phyloP scores from a whole-genome alignment of 2,888 invertebrate species.

The Lepidocyrtoides sp. region DNA sequence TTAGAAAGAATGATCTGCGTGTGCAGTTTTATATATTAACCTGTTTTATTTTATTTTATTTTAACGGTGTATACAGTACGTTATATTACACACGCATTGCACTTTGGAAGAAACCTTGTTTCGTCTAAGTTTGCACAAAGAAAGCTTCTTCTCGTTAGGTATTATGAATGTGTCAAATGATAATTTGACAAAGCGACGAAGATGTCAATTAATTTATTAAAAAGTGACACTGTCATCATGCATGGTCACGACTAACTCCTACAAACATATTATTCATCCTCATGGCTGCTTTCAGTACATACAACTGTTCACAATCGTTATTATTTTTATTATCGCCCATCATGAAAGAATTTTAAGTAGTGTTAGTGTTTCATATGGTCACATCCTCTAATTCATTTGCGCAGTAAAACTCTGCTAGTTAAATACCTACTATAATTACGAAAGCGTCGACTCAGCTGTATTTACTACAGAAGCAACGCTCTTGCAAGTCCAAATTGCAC shows the following conservation, averaged over 20 bases:
- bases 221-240: constrained; percentile 1
- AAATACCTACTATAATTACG: not conserved
- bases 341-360: constrained; percentile 18
- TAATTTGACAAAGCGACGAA: constrained; percentile 28
- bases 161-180: not conserved
- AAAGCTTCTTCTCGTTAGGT: not conserved
- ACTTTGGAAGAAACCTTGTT: no score
- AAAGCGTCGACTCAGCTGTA: not conserved
- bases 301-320: not conserved
- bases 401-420: not conserved
- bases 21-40: no score
- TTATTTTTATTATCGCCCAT: not conserved
- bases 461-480: not conserved
- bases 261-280: not conserved
- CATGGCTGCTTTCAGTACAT: not conserved
- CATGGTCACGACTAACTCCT: not conserved
- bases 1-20: no score
- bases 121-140: not conserved
- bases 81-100: no score
- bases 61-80: no score
- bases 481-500: not conserved
- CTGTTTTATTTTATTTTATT: no score
- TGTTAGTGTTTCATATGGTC: not conserved
- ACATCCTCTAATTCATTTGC: not conserved
- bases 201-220: constrained; percentile 31